Base-by-base conservation (phyloP, 2,888 invertebrate species). In the Dromius quadrimaculatus region DNA sequence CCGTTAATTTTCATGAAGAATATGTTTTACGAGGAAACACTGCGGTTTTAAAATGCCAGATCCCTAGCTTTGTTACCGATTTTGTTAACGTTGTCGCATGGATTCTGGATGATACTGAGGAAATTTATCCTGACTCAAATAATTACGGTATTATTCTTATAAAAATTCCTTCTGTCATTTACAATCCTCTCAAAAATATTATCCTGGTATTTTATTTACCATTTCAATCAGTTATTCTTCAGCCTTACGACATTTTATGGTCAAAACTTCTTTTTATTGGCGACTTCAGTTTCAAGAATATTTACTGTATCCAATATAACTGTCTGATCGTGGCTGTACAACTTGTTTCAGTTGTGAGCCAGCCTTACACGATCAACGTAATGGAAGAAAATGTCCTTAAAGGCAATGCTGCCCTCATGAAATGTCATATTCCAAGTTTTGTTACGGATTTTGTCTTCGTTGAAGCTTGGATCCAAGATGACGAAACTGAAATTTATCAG, bases 341-440 rank as follows among this genome's bases (percentile, higher is more conserved):
- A 54, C 11, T 54, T 54, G 45, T 62, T 83, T 73, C 84, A 91
- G 91, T 90, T 78, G 90, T 90, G 59, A 88, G 89, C 81, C 90
- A 91, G 81, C 87, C 85, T 78, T 91, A 92, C 87, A 90, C 92
- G 84, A 92, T 93, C 77, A 93, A 94, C 85, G 92, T 95, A 80
- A 94, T 94, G 87, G 94, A 95, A 84, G 95, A 95, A 83, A 95
- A 95, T 87, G 95, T 95, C 76, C 95, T 95, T 82, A 89, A 92
- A 80, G 95, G 95, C 75, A 95, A 95, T 85, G 90, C 94, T 74
- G 95, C 94, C 71, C 91, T 96, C 78, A 90, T 95, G 85, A 94
- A 92, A 84, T 97, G 96, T 88, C 93, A 94, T 88, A 94, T 96
- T 78, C 96, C 96, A 74, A 93, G 93, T 81, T 96, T 95, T 85